Evolutionary conservation across 1,140 invertebrate species (phyloP).

Genomic region (Bombus cullumanus): DNA sequence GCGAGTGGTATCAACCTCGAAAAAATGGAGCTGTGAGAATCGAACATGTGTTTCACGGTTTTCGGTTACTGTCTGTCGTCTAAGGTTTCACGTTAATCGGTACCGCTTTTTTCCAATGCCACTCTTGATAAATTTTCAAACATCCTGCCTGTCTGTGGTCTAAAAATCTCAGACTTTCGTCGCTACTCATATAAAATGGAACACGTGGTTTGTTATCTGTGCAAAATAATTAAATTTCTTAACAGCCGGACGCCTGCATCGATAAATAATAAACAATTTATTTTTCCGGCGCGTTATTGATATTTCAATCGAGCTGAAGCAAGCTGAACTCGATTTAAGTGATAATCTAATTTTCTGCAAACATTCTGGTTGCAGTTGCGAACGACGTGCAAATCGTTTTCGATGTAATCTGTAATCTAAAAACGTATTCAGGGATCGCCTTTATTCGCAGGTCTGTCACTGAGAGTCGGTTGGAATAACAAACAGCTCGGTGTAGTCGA

Average conservation of each 20-base stretch:
- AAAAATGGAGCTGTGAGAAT: slow-evolving; percentile 45
- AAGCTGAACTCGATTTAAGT: background rate
- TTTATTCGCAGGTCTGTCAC: slow-evolving; percentile 61
- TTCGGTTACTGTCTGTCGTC: slow-evolving; percentile 36
- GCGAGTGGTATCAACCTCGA: background rate
- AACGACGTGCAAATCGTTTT: slow-evolving; percentile 37
- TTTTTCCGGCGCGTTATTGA: background rate
- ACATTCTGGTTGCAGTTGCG: slow-evolving; percentile 28
- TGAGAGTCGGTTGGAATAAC: slow-evolving; percentile 60
- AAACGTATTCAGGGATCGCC: slow-evolving; percentile 47
- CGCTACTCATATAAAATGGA: background rate
- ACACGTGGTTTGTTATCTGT: background rate
- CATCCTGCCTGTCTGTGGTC: background rate
- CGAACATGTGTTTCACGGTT: slow-evolving; percentile 50
- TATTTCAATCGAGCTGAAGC: background rate
- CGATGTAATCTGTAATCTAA: slow-evolving; percentile 46
- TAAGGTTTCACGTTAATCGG: slow-evolving; percentile 40
- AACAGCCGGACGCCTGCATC: background rate
- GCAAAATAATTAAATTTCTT: background rate
- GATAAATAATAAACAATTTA: background rate
- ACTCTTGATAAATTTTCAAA: background rate
- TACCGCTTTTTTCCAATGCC: background rate
- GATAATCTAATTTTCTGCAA: slow-evolving; percentile 27
- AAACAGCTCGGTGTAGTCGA: slow-evolving; percentile 55
- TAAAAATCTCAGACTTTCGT: background rate